These are phyloP conservation scores for Silurus glanis DNA, from an alignment of 2,113 vertebrate genomes.

Conservation along the genomic window DNA sequence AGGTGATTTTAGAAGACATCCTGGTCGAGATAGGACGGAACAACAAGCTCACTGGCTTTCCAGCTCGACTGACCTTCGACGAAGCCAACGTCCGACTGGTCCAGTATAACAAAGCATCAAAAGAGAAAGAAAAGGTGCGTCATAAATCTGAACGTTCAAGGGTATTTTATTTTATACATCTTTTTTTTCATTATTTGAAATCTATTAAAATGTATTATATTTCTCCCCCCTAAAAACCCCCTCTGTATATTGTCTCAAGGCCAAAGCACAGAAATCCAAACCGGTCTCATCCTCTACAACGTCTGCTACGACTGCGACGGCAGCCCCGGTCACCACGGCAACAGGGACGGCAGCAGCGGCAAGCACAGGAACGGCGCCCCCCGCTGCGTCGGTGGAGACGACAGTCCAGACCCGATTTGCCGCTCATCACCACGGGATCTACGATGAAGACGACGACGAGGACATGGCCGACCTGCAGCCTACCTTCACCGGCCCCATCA, in stretches of 20 bases:
- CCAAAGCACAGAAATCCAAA: constrained; percentile 32
- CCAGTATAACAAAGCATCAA: constrained; percentile 85
- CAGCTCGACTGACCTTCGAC: constrained; percentile 85
- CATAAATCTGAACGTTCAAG: too few relatives aligned
- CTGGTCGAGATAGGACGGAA: constrained; percentile 81
- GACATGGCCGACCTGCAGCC: constrained; percentile 87
- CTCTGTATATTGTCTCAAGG: constrained; percentile 29
- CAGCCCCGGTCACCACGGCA: constrained; percentile 13
- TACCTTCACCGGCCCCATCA: constrained; percentile 89
- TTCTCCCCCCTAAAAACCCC: too few relatives aligned
- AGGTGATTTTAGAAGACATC: constrained; percentile 89
- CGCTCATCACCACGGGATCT: constrained; percentile 66
- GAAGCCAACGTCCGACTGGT: constrained; percentile 93
- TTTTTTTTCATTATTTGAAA: too few relatives aligned
- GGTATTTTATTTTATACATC: too few relatives aligned
- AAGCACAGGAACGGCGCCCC: not conserved
- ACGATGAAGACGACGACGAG: constrained; percentile 80
- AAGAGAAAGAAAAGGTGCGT: constrained; percentile 75
- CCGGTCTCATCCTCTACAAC: not conserved
- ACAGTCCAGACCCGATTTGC: constrained; percentile 71
- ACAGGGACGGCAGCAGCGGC: not conserved
- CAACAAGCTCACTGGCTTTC: constrained; percentile 84
- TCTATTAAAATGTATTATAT: too few relatives aligned
- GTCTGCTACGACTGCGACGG: not conserved
- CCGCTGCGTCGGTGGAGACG: not conserved